Evolutionary conservation across 1,140 invertebrate species (phyloP).

Genomic region (Drosophila erecta): DNA sequence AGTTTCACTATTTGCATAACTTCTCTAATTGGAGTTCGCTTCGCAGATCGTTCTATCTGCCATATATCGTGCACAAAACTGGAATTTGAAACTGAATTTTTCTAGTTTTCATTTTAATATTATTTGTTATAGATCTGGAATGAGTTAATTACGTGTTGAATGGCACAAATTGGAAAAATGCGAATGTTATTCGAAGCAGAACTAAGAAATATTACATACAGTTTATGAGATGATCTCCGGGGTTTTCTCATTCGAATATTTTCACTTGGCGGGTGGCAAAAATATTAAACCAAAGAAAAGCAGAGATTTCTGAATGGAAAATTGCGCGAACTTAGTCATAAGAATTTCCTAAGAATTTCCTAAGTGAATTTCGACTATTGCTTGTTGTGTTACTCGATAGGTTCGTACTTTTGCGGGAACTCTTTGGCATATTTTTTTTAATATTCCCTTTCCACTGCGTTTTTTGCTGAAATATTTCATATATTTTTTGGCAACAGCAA

Average conservation of each 20-base stretch:
- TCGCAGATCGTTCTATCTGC: constrained; percentile 1
- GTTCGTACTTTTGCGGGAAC: constrained; percentile 4
- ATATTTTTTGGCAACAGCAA: constrained; percentile 61
- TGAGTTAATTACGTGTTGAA: constrained; percentile 28
- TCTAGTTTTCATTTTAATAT: not conserved
- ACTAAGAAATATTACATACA: constrained; percentile 34
- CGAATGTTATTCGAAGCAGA: constrained; percentile 10
- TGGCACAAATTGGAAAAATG: constrained; percentile 1
- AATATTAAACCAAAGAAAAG: constrained; percentile 49
- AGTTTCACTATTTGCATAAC: constrained; percentile 7
- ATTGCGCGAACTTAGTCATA: constrained; percentile 43
- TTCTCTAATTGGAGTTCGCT: constrained; percentile 27
- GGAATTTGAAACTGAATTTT: not conserved
- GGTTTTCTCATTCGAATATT: not conserved
- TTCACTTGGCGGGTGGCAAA: constrained; percentile 34
- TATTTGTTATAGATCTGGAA: not conserved
- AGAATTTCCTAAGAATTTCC: constrained; percentile 34
- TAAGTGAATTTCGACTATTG: constrained; percentile 28
- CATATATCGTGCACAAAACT: constrained; percentile 18
- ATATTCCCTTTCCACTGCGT: constrained; percentile 49
- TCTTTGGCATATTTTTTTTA: constrained; percentile 31
- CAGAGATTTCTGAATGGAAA: constrained; percentile 43
- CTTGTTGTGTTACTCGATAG: constrained; percentile 29
- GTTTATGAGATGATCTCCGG: constrained; percentile 33
- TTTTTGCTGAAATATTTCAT: constrained; percentile 34